These are phyloP conservation scores for Branchinecta lynchi DNA, from an alignment of 1,140 invertebrate species.

Conservation along the genomic window DNA sequence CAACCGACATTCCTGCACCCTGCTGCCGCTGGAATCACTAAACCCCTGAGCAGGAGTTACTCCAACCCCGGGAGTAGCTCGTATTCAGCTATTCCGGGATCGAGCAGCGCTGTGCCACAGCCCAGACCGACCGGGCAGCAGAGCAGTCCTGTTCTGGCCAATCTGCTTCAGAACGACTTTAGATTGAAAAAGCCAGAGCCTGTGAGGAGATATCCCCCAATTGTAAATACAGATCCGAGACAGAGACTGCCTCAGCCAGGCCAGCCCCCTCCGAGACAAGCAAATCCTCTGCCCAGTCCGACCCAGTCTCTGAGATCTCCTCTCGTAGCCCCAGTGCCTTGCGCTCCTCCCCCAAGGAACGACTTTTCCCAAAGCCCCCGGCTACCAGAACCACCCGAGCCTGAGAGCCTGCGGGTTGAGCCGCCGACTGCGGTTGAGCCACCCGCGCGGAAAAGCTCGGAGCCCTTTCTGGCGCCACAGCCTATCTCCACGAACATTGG, in stretches of 20 bases:
- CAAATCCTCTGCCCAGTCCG: not conserved
- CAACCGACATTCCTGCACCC: slow-evolving; percentile 4
- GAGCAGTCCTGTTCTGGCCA: not conserved
- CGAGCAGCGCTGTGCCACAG: not conserved
- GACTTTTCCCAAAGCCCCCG: not conserved
- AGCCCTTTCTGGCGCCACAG: not conserved
- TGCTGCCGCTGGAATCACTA: not conserved
- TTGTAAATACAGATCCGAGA: not conserved
- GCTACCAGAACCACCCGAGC: not conserved
- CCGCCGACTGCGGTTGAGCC: not conserved
- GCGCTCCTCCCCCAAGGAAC: not conserved
- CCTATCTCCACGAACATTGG: not conserved
- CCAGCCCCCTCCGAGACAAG: not conserved
- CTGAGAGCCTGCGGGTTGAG: not conserved
- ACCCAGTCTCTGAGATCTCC: not conserved
- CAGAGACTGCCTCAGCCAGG: not conserved
- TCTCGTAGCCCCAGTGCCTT: not conserved
- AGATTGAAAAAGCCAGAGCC: not conserved
- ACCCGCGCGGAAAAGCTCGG: not conserved
- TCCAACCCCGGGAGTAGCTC: not conserved
- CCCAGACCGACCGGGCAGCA: not conserved
- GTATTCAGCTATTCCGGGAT: not conserved
- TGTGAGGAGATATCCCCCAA: not conserved
- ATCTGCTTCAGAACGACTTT: not conserved
- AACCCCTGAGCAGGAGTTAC: not conserved